A percentile compares a stretch with the other conserved stretches of the same genome.
These are phyloP conservation scores for Hippoglossus stenolepis DNA, from an alignment of 2,113 vertebrate genomes.

Conservation along the genomic window DNA sequence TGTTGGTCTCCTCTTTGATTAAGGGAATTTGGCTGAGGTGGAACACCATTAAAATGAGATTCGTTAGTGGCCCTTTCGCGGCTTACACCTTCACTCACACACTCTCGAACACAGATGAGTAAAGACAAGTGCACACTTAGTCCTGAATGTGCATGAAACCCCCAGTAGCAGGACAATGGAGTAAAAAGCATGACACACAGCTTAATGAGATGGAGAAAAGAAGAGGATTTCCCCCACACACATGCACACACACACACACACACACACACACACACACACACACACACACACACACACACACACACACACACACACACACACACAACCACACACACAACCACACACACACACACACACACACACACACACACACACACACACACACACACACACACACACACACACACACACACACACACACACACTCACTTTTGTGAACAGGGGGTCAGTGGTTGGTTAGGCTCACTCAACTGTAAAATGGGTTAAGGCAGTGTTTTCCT, in stretches of 20 bases:
- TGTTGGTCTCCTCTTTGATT: conserved; percentile 38
- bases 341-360: conserved; percentile 16
- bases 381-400: conserved; percentile 20
- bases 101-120: conserved; percentile 22
- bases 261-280: conserved; percentile 19
- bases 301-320: conserved; percentile 27
- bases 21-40: conserved; percentile 32
- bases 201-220: conserved; percentile 65
- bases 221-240: conserved; percentile 37
- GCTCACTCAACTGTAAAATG: conserved; percentile 71
- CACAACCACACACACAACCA: conserved; percentile 21
- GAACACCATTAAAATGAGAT: conserved; percentile 34
- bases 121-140: conserved; percentile 27
- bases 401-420: conserved; percentile 18
- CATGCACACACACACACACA: conserved; percentile 18
- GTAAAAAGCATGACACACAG: conserved; percentile 51
- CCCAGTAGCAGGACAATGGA: conserved; percentile 48
- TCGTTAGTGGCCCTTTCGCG: conserved; percentile 17
- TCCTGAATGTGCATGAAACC: conserved; percentile 18
- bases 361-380: conserved; percentile 14
- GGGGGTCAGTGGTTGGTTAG: conserved; percentile 55
- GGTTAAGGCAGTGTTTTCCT: conserved; percentile 61
- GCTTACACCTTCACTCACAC: background rate
- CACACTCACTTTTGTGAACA: conserved; percentile 42
- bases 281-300: conserved; percentile 22